Conservation (phyloP, 2,888 invertebrate species). For the Epistrophe grossulariae region DNA sequence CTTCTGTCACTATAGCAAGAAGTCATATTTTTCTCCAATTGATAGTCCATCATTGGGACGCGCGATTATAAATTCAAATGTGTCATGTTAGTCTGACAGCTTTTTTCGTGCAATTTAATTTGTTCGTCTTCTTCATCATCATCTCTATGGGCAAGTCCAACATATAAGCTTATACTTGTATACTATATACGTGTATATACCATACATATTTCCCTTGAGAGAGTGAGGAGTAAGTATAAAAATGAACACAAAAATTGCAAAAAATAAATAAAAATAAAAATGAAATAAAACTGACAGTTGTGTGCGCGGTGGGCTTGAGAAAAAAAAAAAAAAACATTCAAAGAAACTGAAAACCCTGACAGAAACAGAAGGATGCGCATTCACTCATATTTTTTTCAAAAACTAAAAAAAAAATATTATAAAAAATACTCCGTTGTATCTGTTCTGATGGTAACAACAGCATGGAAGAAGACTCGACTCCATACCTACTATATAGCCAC, state of each 20-base stretch:
- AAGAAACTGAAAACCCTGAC: conserved; percentile 72
- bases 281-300: conserved; percentile 64
- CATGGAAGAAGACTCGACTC: conserved; percentile 39
- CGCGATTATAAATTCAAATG: conserved; percentile 78
- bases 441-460: conserved; percentile 29
- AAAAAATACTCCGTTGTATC: conserved; percentile 47
- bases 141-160: neutral
- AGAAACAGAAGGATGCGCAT: conserved; percentile 73
- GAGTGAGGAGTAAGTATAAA: conserved; percentile 14
- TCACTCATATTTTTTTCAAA: conserved; percentile 64
- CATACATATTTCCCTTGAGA: conserved; percentile 8
- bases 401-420: neutral
- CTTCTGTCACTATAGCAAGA: conserved; percentile 45
- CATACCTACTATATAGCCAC: too few species aligned
- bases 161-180: conserved; percentile 3
- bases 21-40: conserved; percentile 76
- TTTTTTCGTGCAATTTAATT: conserved; percentile 77
- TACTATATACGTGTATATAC: too few species aligned
- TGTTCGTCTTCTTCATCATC: conserved; percentile 60
- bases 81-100: conserved; percentile 78
- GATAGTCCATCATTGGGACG: conserved; percentile 77
- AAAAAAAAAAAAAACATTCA: conserved; percentile 47
- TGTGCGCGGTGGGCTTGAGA: conserved; percentile 42
- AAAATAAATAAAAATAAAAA: neutral
- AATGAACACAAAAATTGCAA: neutral